Conservation (phyloP, 1,140 invertebrate genomes). For the Leptinotarsa texana region DNA sequence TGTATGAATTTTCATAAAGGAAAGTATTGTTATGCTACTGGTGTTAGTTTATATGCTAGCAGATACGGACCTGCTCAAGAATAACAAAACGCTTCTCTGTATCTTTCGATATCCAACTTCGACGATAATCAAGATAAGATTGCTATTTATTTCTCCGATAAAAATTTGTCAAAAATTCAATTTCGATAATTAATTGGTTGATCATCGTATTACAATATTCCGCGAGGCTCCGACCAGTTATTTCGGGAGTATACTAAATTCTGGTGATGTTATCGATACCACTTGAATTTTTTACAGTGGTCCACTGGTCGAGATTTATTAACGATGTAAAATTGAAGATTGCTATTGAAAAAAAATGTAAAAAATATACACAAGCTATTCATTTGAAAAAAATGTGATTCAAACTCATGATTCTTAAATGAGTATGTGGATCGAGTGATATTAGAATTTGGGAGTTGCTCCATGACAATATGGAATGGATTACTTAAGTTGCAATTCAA, state of each 20-base stretch:
- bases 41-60: neutral
- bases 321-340: too few species aligned
- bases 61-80: neutral
- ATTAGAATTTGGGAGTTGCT: too few species aligned
- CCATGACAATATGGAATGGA: too few species aligned
- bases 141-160: slow-evolving; percentile 16
- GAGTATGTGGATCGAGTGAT: too few species aligned
- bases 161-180: slow-evolving; percentile 26
- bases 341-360: too few species aligned
- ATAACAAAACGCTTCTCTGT: neutral
- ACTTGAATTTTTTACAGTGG: neutral
- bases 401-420: too few species aligned
- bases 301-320: neutral
- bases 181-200: slow-evolving; percentile 22
- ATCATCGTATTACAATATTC: neutral
- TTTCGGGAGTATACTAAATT: neutral
- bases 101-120: neutral
- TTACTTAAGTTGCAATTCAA: too few species aligned
- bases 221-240: neutral
- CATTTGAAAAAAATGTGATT: too few species aligned
- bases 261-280: neutral
- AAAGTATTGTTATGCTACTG: neutral
- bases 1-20: too few species aligned
- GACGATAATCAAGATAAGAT: slow-evolving; percentile 17
- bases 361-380: too few species aligned